Conservation (phyloP, 1,140 invertebrate genomes). For the Andricus grossulariae region DNA sequence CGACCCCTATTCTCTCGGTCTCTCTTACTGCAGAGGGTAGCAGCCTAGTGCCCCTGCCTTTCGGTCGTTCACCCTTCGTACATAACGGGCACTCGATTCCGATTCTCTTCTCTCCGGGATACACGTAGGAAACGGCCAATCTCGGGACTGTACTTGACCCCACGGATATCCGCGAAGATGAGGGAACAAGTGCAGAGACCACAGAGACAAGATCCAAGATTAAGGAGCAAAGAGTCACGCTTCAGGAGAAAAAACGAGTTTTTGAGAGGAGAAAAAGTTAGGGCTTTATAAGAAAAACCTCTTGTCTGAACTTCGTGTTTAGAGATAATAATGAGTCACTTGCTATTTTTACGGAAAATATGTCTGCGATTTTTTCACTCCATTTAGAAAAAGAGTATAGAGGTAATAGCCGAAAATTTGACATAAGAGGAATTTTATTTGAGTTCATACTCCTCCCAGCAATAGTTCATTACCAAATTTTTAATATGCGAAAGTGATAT, state of each 20-base stretch:
- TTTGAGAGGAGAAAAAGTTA: too few species aligned
- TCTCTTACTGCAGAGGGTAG: conserved; percentile 67
- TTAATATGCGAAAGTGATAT: too few species aligned
- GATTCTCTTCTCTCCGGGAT: conserved; percentile 51
- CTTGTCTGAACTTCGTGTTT: too few species aligned
- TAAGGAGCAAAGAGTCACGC: not conserved
- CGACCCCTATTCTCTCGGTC: conserved; percentile 32
- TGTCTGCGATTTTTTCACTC: too few species aligned
- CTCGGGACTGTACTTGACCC: conserved; percentile 67
- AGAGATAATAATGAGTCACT: too few species aligned
- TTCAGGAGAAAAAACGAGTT: not conserved
- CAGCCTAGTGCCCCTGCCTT: conserved; percentile 74
- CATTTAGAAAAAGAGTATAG: too few species aligned
- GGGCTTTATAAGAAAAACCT: too few species aligned
- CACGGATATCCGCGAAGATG: conserved; percentile 54
- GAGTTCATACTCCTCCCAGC: too few species aligned
- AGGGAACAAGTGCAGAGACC: conserved; percentile 32
- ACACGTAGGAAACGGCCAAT: conserved; percentile 55
- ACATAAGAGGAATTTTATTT: too few species aligned
- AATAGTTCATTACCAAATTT: too few species aligned
- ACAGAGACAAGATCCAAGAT: conserved; percentile 25
- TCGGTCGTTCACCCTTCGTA: conserved; percentile 73
- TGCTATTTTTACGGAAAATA: too few species aligned
- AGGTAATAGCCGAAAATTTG: too few species aligned
- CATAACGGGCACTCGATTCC: conserved; percentile 55